Conservation (phyloP, 2,113 vertebrate genomes). For the Typhlomys cinereus region DNA sequence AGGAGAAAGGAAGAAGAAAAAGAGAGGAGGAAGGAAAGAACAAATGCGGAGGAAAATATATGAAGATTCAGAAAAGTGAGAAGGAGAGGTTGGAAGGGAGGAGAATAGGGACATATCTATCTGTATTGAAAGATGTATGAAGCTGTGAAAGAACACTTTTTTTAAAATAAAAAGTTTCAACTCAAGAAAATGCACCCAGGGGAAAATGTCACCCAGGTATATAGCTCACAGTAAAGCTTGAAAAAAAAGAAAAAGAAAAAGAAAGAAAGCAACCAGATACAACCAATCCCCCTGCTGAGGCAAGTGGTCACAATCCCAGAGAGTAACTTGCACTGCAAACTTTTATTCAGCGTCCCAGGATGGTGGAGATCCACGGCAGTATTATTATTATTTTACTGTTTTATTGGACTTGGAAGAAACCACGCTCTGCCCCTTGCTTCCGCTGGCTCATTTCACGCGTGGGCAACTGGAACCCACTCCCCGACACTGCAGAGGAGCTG, state of each 20-base stretch:
- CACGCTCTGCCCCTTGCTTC: slow-evolving; percentile 69
- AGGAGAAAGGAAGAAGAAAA: no score
- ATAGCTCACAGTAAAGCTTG: background rate
- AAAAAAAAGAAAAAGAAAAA: no score
- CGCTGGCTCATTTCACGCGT: slow-evolving; percentile 80
- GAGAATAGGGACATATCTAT: no score
- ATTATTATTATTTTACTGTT: slow-evolving; percentile 75
- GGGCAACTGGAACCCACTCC: slow-evolving; percentile 75
- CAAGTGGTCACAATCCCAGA: slow-evolving; percentile 61
- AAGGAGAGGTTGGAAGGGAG: no score
- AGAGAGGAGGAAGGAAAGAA: no score
- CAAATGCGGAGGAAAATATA: no score
- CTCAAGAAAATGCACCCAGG: background rate
- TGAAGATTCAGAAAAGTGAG: no score
- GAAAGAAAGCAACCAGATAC: no score
- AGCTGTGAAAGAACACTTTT: no score
- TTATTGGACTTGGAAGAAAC: slow-evolving; percentile 73
- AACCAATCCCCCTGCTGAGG: background rate
- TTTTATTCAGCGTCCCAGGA: slow-evolving; percentile 20
- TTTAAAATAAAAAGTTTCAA: background rate
- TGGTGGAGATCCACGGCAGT: slow-evolving; percentile 23
- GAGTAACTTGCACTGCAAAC: background rate
- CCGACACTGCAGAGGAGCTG: slow-evolving; percentile 79
- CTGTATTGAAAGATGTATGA: no score
- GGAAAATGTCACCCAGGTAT: background rate